phyloP scores from a whole-genome alignment of 2,113 vertebrate genomes.

The Murina feae region DNA sequence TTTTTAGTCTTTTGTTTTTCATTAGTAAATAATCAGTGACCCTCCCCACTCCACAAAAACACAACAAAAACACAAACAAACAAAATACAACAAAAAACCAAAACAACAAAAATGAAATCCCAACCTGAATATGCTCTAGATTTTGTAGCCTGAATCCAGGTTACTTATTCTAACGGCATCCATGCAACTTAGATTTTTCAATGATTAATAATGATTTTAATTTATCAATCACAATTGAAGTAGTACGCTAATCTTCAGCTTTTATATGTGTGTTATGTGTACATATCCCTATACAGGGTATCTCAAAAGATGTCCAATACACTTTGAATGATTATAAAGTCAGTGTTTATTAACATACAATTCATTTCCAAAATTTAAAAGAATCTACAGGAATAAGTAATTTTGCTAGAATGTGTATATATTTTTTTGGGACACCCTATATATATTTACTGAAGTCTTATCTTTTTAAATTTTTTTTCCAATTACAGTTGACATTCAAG shows the following conservation, averaged over 20 bases:
- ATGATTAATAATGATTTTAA: slow-evolving; percentile 9
- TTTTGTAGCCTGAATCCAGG: not conserved
- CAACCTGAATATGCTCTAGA: not conserved
- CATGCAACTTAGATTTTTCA: slow-evolving; percentile 3
- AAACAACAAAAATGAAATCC: slow-evolving; percentile 25
- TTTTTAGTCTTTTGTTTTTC: not conserved
- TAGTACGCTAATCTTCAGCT: not conserved
- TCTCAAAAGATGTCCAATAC: no score
- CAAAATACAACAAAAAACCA: not conserved
- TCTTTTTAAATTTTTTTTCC: not conserved
- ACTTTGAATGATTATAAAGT: no score
- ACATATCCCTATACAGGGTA: no score
- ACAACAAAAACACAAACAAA: not conserved
- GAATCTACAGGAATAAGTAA: no score
- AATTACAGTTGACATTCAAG: not conserved
- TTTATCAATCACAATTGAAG: not conserved
- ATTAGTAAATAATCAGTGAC: not conserved
- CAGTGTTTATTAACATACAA: no score
- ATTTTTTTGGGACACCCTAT: no score
- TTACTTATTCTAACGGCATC: not conserved
- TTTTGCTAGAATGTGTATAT: no score
- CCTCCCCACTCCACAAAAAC: not conserved
- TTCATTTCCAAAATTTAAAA: no score
- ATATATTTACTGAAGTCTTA: not conserved
- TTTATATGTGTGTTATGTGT: not conserved